A percentile compares a stretch with the other conserved stretches of the same genome.
Conservation (phyloP, 2,888 invertebrate species). For the Andrena marginata region DNA sequence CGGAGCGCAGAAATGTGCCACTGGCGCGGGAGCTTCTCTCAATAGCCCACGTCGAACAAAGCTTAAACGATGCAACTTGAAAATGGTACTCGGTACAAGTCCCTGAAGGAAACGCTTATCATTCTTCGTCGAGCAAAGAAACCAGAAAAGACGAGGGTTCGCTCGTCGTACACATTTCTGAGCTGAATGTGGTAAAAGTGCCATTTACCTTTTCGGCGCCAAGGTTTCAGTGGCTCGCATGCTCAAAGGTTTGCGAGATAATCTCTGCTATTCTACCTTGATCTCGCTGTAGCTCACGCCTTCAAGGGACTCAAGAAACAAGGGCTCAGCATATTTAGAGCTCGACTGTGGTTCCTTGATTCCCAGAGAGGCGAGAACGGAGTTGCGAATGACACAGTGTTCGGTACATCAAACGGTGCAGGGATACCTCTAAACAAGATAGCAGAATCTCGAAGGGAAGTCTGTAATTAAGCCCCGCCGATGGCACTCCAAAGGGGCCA, state of each 20-base stretch:
- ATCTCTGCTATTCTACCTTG: constrained; percentile 5
- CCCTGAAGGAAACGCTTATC: too few relatives aligned
- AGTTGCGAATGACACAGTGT: background rate
- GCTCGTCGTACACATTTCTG: constrained; percentile 36
- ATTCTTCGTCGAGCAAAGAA: background rate
- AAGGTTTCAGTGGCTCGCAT: background rate
- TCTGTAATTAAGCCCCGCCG: constrained; percentile 32
- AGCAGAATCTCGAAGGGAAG: constrained; percentile 12
- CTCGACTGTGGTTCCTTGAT: background rate
- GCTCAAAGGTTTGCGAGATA: background rate
- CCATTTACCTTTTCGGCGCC: background rate
- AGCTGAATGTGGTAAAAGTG: background rate
- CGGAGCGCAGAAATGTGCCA: constrained; percentile 35
- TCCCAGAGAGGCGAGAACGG: background rate
- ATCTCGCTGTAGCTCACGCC: background rate
- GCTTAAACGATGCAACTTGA: too few relatives aligned
- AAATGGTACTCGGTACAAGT: too few relatives aligned
- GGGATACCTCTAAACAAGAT: background rate
- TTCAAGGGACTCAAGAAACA: background rate
- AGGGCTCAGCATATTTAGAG: background rate
- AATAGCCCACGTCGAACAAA: too few relatives aligned
- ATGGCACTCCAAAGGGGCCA: background rate
- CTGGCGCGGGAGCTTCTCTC: too few relatives aligned
- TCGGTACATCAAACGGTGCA: constrained; percentile 21
- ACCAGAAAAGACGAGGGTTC: constrained; percentile 5